Base-by-base conservation (phyloP, 2,888 invertebrate species). In the Terebella lapidaria region DNA sequence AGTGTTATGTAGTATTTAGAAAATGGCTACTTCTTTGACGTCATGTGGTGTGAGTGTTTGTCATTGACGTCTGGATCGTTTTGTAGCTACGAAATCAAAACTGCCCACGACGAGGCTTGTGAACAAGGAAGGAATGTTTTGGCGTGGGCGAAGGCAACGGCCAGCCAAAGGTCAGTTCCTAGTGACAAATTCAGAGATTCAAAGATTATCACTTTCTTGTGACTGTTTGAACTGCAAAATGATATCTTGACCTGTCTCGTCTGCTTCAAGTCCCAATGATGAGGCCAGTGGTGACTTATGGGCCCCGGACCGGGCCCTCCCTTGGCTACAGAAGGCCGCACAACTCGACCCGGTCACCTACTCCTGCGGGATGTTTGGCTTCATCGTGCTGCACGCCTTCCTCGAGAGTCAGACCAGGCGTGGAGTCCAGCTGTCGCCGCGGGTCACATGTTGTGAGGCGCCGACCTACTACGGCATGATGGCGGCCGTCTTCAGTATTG, bases 391-490 rank as follows among this genome's bases (percentile, higher is more conserved):
- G 10, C 60, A 60, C 26, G 53, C 30, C n/a, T 26, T 49, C 49
- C 10, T 49, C 18, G n/a, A 49, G 24, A 22, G 53, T 10, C n/a
- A 58, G 53, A 10, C 28, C 1, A 20, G 20, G n/a, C 25, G 30
- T 15, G 58, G 30, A 18, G 22, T 20, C 3, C n/a, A 35, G 26
- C 26, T 60, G 24, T 46, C 26, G n/a, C 25, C 57, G 5, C n/a
- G 46, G 20, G 20, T 53, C 25, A 2, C 25, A 15, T 28, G 24
- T 4, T 59, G 52, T 26, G 24, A 59, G 25, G 57, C 57, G n/a
- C 60, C 60, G 20, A 60, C 60, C 24, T 60, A 60, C 26, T 60
- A 59, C 25, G 60, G 60, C 25, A 60, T 60, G 60, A 53, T 60
- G 53, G 58, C 54, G n/a, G 60, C 53, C 3, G 26, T 27, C n/a